phyloP scores from a whole-genome alignment of 2,797 vertebrate genomes.

The Oophaga sylvatica region DNA sequence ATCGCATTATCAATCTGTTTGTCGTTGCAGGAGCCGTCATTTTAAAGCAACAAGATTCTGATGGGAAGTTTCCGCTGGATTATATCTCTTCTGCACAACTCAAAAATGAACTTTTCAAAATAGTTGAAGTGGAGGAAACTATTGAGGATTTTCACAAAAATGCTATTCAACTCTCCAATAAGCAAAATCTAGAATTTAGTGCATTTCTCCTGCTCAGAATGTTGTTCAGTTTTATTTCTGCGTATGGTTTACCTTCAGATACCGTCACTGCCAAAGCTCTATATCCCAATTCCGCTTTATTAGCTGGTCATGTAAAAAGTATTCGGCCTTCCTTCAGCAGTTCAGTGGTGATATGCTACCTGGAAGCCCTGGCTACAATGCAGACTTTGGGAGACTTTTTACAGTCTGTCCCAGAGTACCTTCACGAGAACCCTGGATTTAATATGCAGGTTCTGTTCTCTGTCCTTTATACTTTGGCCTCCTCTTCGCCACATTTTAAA shows the following conservation, averaged over 20 bases:
- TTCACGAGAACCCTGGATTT: slow-evolving; percentile 73
- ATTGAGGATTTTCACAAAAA: slow-evolving; percentile 67
- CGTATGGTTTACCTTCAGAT: slow-evolving; percentile 75
- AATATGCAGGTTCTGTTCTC: slow-evolving; percentile 79
- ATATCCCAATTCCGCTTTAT: slow-evolving; percentile 62
- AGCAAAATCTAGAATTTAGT: slow-evolving; percentile 71
- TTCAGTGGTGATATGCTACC: slow-evolving; percentile 77
- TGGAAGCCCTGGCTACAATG: slow-evolving; percentile 80
- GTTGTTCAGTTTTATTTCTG: slow-evolving; percentile 75
- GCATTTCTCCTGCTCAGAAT: slow-evolving; percentile 75
- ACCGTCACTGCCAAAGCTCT: slow-evolving; percentile 65
- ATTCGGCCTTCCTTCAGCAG: slow-evolving; percentile 73
- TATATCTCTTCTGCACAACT: slow-evolving; percentile 71
- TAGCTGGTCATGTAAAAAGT: slow-evolving; percentile 63
- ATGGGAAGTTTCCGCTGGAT: slow-evolving; percentile 81
- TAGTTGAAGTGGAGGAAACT: slow-evolving; percentile 72
- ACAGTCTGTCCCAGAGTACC: slow-evolving; percentile 72
- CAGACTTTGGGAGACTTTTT: slow-evolving; percentile 77
- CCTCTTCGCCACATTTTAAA: slow-evolving; percentile 47
- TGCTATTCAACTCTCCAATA: slow-evolving; percentile 65
- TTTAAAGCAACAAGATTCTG: slow-evolving; percentile 77
- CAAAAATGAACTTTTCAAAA: slow-evolving; percentile 79
- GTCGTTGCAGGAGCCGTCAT: slow-evolving; percentile 81
- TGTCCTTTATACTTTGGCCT: slow-evolving; percentile 76
- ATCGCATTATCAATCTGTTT: slow-evolving; percentile 41